Conservation (phyloP, 2,797 vertebrate species). For the Nannoperca obscura region DNA sequence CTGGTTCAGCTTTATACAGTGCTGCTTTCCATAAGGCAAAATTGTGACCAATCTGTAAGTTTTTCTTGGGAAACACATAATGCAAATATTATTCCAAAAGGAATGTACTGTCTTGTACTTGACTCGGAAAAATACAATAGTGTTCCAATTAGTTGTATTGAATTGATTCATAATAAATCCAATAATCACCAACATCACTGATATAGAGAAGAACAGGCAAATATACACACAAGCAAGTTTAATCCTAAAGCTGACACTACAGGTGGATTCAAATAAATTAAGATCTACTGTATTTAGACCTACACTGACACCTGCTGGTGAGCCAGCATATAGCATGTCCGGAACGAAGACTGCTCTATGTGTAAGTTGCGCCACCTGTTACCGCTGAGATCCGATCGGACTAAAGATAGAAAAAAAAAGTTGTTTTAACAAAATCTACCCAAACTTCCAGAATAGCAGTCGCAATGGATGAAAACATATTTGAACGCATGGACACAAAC, state of each 20-base stretch:
- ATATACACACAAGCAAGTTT: not conserved
- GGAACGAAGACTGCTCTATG: not conserved
- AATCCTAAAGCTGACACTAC: not conserved
- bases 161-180: not conserved
- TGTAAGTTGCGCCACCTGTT: not conserved
- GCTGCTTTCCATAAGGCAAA: not conserved
- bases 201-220: not conserved
- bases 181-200: not conserved
- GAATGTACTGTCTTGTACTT: not conserved
- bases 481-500: not conserved
- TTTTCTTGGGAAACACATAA: not conserved
- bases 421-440: not conserved
- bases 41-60: not conserved
- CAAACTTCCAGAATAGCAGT: not conserved
- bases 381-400: not conserved
- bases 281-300: conserved; percentile 9
- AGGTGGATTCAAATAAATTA: not conserved
- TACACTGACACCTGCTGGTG: conserved; percentile 83
- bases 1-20: not conserved
- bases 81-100: not conserved
- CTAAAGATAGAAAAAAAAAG: too few relatives aligned
- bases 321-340: not conserved
- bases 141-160: not conserved
- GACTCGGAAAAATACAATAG: not conserved
- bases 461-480: not conserved